These are phyloP conservation scores for Graptemys geographica DNA, from an alignment of 2,797 vertebrate genomes.

Conservation along the genomic window DNA sequence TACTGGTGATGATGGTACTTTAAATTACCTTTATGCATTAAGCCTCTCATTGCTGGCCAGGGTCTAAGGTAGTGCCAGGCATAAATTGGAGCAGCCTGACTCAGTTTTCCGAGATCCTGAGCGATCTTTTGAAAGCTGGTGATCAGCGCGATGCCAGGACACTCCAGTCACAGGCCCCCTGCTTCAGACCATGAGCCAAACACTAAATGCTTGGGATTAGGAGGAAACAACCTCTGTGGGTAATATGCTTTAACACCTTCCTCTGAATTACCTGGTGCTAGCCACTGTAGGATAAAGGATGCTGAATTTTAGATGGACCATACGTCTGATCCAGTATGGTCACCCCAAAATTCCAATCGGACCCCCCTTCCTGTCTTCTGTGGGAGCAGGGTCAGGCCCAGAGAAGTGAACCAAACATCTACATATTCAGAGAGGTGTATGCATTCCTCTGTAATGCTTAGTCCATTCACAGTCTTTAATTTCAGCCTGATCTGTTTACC, in stretches of 20 bases:
- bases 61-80: neutral
- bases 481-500: neutral
- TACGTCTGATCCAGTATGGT: neutral
- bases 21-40: neutral
- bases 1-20: neutral
- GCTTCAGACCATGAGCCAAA: neutral
- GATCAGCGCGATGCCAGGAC: neutral
- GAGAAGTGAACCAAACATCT: neutral
- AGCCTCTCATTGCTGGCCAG: neutral
- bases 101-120: neutral
- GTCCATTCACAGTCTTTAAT: neutral
- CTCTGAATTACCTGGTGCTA: neutral
- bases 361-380: neutral
- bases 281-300: neutral
- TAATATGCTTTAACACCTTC: neutral
- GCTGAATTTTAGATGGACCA: neutral
- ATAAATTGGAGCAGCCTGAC: neutral
- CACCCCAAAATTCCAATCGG: neutral
- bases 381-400: neutral
- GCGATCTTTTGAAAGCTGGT: neutral
- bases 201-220: fast-evolving
- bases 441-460: neutral
- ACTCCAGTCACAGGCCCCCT: neutral
- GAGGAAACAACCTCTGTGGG: neutral
- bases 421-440: neutral